Base-by-base conservation (phyloP, 30 jellyfish, hydroid and myxozoan genomes). In the Aurelia aurita region DNA sequence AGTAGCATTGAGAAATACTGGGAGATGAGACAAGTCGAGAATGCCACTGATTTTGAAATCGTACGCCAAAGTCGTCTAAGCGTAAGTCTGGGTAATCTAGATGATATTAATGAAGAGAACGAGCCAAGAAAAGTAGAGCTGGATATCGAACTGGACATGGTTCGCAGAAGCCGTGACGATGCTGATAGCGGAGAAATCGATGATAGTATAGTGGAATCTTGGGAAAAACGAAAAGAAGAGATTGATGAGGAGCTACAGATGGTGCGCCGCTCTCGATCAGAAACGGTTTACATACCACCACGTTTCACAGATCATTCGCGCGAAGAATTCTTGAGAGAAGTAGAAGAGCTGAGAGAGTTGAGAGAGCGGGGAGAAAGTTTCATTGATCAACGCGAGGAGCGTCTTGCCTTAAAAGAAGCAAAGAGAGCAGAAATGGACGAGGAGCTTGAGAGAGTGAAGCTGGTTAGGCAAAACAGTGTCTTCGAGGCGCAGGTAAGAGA, bases 381-480 rank as follows among this genome's bases (percentile, higher is more conserved):
- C 15, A 15, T 75, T 67, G 65, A 61, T 2, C 76, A 75, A 26
- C 19, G 87, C 29, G 64, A 67, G n/a, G 51, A 68, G 26, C 59
- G 76, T 51, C 18, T 11, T 11, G 74, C 20, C 12, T 58, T 69
- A 59, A 51, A 70, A 46, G 31, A 28, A 43, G 22, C 18, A 26
- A 43, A n/a, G 23, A 23, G 21, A 27, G 28, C 69, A 0, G 87
- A 75, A 58, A 44, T 21, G 43, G 66, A 75, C 32, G 51, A 13
- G 44, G 87, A 75, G 64, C 53, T 75, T 1, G 44, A 14, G 26
- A 25, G 23, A 2, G 76, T 75, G 9, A 45, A 74, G 49, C 12
- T 20, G 5, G 26, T 61, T 26, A 27, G 87, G 51, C 87, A 75
- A 60, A 59, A 43, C 22, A 19, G 16, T 11, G 21, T 28, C 9